phyloP scores from a whole-genome alignment of 2,113 vertebrate species.

The Neomonachus schauinslandi region DNA sequence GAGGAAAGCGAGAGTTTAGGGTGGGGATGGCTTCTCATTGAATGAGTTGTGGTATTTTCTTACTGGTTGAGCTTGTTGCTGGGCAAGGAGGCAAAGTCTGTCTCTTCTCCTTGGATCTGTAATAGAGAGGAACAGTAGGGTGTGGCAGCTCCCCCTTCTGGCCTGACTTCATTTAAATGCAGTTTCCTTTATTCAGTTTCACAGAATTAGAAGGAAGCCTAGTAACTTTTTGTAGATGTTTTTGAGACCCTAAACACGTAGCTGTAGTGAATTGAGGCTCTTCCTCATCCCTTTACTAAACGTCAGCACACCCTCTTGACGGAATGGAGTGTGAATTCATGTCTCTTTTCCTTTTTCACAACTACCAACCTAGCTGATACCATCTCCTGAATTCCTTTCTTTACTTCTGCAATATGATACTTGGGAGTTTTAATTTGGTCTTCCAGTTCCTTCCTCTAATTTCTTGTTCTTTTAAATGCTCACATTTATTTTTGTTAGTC shows the following conservation, averaged over 20 bases:
- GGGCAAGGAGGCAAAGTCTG: not conserved
- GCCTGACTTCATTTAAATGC: not conserved
- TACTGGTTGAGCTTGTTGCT: not conserved
- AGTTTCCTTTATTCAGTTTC: not conserved
- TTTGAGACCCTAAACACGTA: not conserved
- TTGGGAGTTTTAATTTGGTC: not conserved
- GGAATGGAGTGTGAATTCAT: not conserved
- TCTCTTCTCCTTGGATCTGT: not conserved
- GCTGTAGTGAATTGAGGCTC: not conserved
- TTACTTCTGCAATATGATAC: not conserved
- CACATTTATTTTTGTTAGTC: not conserved
- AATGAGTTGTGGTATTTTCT: not conserved
- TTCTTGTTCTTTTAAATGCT: not conserved
- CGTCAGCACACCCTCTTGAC: not conserved
- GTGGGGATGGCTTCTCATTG: not conserved
- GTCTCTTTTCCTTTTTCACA: not conserved
- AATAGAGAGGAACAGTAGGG: not conserved
- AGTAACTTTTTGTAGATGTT: not conserved
- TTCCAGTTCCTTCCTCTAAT: not conserved
- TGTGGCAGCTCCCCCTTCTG: not conserved
- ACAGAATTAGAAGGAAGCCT: not conserved
- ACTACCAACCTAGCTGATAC: rapidly evolving
- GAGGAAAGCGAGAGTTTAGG: not conserved
- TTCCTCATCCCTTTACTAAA: not conserved
- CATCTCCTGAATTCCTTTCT: not conserved